Base-by-base conservation (phyloP, 2,888 invertebrate species). In the Harpalus rubripes region DNA sequence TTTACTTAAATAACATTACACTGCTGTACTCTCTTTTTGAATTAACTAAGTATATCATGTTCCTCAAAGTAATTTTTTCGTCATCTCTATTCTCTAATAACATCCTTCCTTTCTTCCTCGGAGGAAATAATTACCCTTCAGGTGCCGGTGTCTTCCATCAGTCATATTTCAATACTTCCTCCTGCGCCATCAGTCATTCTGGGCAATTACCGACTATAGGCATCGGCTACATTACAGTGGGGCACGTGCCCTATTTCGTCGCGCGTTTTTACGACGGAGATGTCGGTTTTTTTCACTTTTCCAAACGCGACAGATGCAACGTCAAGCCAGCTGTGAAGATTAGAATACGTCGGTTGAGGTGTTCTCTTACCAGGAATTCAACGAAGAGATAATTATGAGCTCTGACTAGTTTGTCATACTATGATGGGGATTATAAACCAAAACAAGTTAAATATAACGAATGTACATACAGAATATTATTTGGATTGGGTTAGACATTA, bases 301-400 rank as follows among this genome's bases (percentile, higher is more conserved):
- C 44, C 44, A 52, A 52, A 52, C 44, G 44, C 44, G 44, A 52
- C 44, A 52, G 44, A 52, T 52, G 44, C 44, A 52, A 52, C 44
- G 44, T 3, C 44, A 52, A 52, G 44, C 44, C 44, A 52, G 44
- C 44, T 52, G 44, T 52, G 44, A 52, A 52, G 44, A 52, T 52
- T 52, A 52, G 10, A 52, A 12, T 32, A 32, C 6, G 32, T 32
- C 32, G 32, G 32, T 32, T 12, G 44, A 52, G 44, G 44, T 52
- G 44, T 52, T 52, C 44, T 52, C 44, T 52, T 52, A 52, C 44
- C 10, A 52, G 44, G 44, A 52, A 52, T 52, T 52, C 44, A 52
- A 7, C 5, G 32, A 22, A 22, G 10, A 52, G 44, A 52, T 52
- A 8, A 52, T 52, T 52, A 52, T 52, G 44, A 52, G 10, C 12